Percentiles rank a stretch among this genome's conserved stretches.
Conservation (phyloP, 2,797 vertebrate species). For the Gambelia wislizenii region DNA sequence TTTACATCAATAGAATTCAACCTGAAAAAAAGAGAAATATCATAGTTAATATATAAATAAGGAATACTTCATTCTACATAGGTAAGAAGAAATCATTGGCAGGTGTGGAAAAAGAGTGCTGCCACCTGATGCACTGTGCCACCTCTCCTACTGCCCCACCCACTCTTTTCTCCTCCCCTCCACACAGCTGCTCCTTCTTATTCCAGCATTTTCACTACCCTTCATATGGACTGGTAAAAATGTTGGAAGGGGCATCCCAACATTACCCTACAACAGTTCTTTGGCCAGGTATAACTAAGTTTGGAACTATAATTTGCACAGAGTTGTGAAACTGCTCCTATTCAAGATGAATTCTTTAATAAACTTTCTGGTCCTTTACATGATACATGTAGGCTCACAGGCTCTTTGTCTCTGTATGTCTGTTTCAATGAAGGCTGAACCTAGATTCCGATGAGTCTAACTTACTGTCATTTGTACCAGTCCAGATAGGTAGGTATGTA, state of each 20-base stretch:
- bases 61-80: neutral
- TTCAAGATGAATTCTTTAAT: neutral
- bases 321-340: too few species aligned
- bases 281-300: neutral
- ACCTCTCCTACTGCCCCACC: neutral
- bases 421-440: neutral
- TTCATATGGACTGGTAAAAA: neutral
- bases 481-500: neutral
- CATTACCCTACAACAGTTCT: neutral
- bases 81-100: neutral
- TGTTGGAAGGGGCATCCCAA: neutral
- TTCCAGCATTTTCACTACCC: neutral
- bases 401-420: neutral
- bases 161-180: neutral
- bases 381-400: neutral
- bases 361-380: neutral
- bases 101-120: neutral
- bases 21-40: conserved; percentile 72
- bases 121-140: neutral
- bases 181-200: neutral
- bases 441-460: neutral
- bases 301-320: neutral
- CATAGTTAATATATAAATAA: conserved; percentile 1
- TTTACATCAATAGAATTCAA: conserved; percentile 95
- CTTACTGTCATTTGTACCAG: neutral